phyloP scores from a whole-genome alignment of 1,140 invertebrate species.

The Diachasmimorpha longicaudata region DNA sequence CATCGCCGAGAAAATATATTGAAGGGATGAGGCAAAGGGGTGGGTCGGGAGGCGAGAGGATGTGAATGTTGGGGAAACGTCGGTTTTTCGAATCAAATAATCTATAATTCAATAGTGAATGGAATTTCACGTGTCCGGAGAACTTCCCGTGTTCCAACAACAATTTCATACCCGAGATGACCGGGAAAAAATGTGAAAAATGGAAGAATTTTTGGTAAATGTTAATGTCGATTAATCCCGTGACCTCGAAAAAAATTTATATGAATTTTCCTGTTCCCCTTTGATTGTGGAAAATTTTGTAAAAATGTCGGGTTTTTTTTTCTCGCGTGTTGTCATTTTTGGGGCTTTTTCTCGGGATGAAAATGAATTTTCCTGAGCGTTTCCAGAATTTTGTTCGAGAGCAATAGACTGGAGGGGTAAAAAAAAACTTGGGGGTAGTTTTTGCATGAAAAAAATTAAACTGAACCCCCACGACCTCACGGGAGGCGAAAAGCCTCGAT shows the following conservation, averaged over 20 bases:
- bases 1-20: neutral
- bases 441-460: neutral
- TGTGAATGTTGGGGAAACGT: neutral
- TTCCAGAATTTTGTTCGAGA: too few species aligned
- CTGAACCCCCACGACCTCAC: neutral
- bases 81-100: constrained; percentile 30
- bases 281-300: too few species aligned
- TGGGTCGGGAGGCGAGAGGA: neutral
- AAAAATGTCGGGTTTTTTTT: too few species aligned
- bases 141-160: neutral
- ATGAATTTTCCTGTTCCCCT: too few species aligned
- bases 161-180: neutral
- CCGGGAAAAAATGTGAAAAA: neutral
- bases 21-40: neutral
- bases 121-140: constrained; percentile 21
- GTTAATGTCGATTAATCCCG: too few species aligned
- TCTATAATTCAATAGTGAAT: constrained; percentile 31
- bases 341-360: too few species aligned
- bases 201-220: too few species aligned
- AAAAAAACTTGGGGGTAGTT: too few species aligned
- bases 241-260: too few species aligned
- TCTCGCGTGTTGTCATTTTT: too few species aligned
- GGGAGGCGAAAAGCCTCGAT: neutral
- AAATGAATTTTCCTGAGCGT: too few species aligned
- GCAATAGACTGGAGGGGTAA: too few species aligned